Evolutionary conservation across 2,888 invertebrate genomes (phyloP).

Genomic region (Pasiphila rectangulata): DNA sequence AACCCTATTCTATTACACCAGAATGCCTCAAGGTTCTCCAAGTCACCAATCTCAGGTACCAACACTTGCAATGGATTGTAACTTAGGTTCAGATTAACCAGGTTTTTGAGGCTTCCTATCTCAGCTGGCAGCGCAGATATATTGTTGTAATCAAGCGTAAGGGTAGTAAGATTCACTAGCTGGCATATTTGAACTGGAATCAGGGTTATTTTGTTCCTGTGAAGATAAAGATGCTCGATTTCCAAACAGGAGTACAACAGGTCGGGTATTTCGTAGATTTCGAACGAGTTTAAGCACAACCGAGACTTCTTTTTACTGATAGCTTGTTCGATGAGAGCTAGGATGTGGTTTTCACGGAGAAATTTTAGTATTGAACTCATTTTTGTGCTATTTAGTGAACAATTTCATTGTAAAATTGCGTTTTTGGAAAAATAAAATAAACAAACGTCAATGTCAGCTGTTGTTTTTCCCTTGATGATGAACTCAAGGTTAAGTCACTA

Average conservation of each 20-base stretch:
- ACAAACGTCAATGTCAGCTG: conserved; percentile 35
- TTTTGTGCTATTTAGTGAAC: conserved; percentile 50
- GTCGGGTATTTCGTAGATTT: conserved; percentile 82
- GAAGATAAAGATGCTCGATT: conserved; percentile 82
- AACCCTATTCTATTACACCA: conserved; percentile 84
- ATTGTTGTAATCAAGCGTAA: conserved; percentile 85
- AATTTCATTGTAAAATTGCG: conserved; percentile 62
- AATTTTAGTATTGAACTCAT: conserved; percentile 85
- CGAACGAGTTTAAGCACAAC: conserved; percentile 83
- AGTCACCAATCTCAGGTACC: conserved; percentile 81
- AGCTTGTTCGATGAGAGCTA: conserved; percentile 84
- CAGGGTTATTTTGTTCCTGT: conserved; percentile 81
- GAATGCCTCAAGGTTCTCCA: conserved; percentile 82
- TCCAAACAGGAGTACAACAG: conserved; percentile 79
- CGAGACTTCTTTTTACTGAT: conserved; percentile 80
- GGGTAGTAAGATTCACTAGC: conserved; percentile 79
- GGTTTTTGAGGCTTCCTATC: conserved; percentile 79
- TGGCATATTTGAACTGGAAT: conserved; percentile 73
- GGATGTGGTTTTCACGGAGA: conserved; percentile 84
- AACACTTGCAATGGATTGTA: conserved; percentile 82
- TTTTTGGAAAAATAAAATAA: conserved; percentile 48
- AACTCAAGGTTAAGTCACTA: no score
- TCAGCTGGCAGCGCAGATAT: conserved; percentile 81
- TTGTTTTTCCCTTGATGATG: background rate
- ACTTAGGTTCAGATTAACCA: conserved; percentile 84